Percentiles rank a stretch among this genome's conserved stretches.
Conservation (phyloP, 2,797 vertebrate genomes). For the Pogoniulus pusillus region DNA sequence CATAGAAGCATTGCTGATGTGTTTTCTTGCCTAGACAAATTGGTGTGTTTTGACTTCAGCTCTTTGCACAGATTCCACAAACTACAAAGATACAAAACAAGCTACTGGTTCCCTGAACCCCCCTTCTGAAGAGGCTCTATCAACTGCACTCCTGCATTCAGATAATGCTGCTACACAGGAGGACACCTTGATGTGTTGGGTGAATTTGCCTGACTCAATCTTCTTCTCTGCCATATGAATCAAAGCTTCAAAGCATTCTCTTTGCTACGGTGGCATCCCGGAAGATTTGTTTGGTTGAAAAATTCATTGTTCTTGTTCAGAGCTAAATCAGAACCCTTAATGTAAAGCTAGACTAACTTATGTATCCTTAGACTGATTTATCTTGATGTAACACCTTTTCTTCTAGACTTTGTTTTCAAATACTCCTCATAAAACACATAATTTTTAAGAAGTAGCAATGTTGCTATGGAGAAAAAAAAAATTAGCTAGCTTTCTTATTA, state of each 20-base stretch:
- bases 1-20: neutral
- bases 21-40: neutral
- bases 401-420: neutral
- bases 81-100: neutral
- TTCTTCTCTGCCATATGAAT: neutral
- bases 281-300: neutral
- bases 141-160: no score
- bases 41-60: neutral
- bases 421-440: neutral
- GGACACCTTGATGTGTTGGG: neutral
- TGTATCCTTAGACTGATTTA: neutral
- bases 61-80: neutral
- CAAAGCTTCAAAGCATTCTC: neutral
- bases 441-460: neutral
- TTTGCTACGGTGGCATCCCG: neutral
- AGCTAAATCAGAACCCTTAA: neutral
- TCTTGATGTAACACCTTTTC: neutral
- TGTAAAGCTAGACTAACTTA: neutral
- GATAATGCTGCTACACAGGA: neutral
- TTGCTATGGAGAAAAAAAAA: neutral
- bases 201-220: neutral
- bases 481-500: neutral
- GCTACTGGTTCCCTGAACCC: neutral
- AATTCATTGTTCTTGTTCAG: neutral
- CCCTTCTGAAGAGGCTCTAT: accelerated